phyloP scores from a whole-genome alignment of 92 coral and sea anemone genomes.

The Siderastrea siderea region DNA sequence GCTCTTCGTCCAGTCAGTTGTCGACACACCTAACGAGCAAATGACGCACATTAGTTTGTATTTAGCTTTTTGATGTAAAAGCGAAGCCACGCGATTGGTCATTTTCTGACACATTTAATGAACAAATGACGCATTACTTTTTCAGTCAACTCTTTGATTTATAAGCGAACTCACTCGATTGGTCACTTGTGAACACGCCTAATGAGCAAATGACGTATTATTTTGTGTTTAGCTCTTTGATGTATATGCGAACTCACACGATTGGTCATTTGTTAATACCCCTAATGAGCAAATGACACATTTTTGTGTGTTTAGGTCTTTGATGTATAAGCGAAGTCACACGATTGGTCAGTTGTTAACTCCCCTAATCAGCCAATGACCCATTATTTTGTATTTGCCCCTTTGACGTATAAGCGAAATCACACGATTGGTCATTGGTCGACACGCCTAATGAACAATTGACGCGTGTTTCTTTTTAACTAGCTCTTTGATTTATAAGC shows the following conservation, averaged over 20 bases:
- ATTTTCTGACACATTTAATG: neutral
- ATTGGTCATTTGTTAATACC: neutral
- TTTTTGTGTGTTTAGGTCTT: neutral
- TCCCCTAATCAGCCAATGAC: neutral
- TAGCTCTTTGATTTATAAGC: neutral
- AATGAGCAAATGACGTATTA: neutral
- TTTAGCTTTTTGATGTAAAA: too few species aligned
- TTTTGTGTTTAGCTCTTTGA: neutral
- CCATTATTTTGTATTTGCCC: neutral
- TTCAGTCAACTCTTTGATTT: neutral
- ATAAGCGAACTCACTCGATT: neutral
- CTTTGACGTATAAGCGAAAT: neutral
- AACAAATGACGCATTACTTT: neutral
- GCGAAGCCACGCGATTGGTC: neutral
- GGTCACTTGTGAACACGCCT: neutral
- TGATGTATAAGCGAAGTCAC: neutral
- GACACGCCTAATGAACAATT: neutral
- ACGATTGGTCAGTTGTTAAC: neutral
- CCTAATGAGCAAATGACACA: neutral
- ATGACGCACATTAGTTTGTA: neutral
- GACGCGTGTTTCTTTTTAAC: neutral
- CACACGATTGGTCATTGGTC: neutral
- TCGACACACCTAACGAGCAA: neutral
- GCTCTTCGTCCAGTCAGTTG: neutral
- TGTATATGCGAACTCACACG: neutral